These are phyloP conservation scores for Zingel zingel DNA, from an alignment of 2,113 vertebrate genomes.

Conservation along the genomic window DNA sequence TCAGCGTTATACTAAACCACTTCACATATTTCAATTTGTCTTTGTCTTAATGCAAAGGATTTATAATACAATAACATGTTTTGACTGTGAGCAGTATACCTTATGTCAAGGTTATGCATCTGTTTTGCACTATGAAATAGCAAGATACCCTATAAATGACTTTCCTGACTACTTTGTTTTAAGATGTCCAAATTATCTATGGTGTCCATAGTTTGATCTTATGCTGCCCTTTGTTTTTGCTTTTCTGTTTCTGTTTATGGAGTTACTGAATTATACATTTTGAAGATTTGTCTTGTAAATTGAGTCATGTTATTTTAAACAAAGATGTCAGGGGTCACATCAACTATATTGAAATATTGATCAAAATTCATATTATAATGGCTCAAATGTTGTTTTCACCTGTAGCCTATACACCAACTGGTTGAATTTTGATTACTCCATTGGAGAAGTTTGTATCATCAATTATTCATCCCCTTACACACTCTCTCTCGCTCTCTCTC, in stretches of 20 bases:
- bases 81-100: fast-evolving
- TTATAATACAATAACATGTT: not conserved
- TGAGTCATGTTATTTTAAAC: conserved; percentile 30
- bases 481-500: conserved; percentile 36
- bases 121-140: not conserved
- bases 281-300: conserved; percentile 26
- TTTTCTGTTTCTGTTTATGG: conserved; percentile 24
- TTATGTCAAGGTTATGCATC: not conserved
- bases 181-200: not conserved
- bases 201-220: not conserved
- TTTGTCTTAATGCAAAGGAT: not conserved
- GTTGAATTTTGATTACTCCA: conserved; percentile 61
- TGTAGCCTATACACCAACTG: conserved; percentile 30
- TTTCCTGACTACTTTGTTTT: conserved; percentile 1
- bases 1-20: not conserved
- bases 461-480: conserved; percentile 71
- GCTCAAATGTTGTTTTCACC: conserved; percentile 27
- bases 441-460: conserved; percentile 66
- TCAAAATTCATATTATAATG: conserved; percentile 45
- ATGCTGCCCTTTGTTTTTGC: conserved; percentile 8
- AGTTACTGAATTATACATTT: conserved; percentile 54
- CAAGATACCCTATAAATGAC: not conserved
- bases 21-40: not conserved
- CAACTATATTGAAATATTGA: conserved; percentile 42
- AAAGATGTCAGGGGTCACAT: conserved; percentile 30